Evolutionary conservation across 2,888 invertebrate genomes (phyloP).

Genomic region (Antheraea assamensis): DNA sequence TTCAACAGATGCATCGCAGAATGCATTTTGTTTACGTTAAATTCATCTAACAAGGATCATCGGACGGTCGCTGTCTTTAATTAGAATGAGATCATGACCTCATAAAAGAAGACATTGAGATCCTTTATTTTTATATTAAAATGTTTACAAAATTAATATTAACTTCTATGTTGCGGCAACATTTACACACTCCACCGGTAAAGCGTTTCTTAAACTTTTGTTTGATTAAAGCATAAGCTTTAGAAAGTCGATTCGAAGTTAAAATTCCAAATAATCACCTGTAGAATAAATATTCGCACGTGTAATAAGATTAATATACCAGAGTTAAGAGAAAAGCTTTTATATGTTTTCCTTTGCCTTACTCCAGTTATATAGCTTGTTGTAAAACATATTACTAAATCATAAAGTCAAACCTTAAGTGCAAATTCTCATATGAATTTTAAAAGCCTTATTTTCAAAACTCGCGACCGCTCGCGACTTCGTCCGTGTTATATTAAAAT

Average conservation of each 20-base stretch:
- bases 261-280: too few species aligned
- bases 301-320: neutral
- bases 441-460: neutral
- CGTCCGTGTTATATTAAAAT: too few species aligned
- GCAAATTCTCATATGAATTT: neutral
- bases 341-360: neutral
- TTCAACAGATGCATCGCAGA: neutral
- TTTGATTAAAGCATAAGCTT: too few species aligned
- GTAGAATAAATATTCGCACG: neutral
- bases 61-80: neutral
- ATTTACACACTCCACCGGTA: too few species aligned
- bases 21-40: neutral
- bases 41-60: neutral
- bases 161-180: neutral
- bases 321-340: neutral
- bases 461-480: neutral
- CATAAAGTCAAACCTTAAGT: neutral
- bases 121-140: neutral
- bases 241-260: too few species aligned
- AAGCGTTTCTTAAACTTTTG: too few species aligned
- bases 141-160: neutral
- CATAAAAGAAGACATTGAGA: neutral
- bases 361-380: neutral
- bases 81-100: conserved; percentile 6
- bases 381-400: neutral